These are phyloP conservation scores for Mayetiola destructor DNA, from an alignment of 2,888 invertebrate genomes.

Conservation along the genomic window DNA sequence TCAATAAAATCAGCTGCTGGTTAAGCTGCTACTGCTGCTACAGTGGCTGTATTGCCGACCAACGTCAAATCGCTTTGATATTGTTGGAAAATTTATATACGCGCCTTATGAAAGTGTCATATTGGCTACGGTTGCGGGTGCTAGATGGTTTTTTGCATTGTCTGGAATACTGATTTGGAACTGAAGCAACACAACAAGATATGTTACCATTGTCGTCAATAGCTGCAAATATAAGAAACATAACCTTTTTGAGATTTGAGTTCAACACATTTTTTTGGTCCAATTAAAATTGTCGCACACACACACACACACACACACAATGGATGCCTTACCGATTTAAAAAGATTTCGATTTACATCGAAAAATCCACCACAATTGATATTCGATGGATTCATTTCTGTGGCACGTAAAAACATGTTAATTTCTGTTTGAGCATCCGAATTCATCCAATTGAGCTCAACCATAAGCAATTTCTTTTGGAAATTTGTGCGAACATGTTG, in stretches of 20 bases:
- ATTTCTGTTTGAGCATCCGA: constrained; percentile 61
- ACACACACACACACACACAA: too few species aligned
- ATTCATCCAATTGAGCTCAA: constrained; percentile 62
- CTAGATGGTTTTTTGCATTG: constrained; percentile 24
- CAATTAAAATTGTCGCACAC: neutral
- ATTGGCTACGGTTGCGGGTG: neutral
- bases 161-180: constrained; percentile 65
- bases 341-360: constrained; percentile 53
- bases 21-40: too few species aligned
- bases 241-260: neutral
- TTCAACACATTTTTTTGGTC: neutral
- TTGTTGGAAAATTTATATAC: too few species aligned
- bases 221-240: constrained; percentile 34
- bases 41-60: too few species aligned
- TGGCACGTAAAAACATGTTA: constrained; percentile 59
- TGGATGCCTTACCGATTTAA: constrained; percentile 45
- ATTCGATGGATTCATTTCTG: constrained; percentile 61
- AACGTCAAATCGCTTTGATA: too few species aligned
- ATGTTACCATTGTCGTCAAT: constrained; percentile 61
- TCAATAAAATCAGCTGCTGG: too few species aligned
- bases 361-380: constrained; percentile 61
- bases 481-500: constrained; percentile 57
- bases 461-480: constrained; percentile 56
- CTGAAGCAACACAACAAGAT: constrained; percentile 55
- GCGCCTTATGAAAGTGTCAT: too few species aligned